A percentile compares a stretch with the other conserved stretches of the same genome.
Conservation (phyloP, 2,113 vertebrate genomes). For the Solenodon paradoxus region DNA sequence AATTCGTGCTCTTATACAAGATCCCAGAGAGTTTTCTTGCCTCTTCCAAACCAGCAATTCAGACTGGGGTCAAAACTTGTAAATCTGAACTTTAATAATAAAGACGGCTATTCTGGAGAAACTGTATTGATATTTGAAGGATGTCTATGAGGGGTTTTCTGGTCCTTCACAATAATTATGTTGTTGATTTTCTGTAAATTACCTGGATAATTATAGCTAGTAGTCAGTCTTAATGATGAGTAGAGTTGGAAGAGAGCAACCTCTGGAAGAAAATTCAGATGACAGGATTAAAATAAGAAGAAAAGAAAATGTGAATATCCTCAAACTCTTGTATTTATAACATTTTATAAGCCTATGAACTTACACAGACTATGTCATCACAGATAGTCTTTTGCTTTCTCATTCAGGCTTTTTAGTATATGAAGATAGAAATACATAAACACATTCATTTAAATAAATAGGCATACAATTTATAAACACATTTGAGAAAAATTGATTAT, state of each 20-base stretch:
- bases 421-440: neutral
- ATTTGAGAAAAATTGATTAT: neutral
- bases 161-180: neutral
- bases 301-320: neutral
- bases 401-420: neutral
- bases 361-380: neutral
- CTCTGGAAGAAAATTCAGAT: neutral
- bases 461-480: neutral
- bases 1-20: neutral
- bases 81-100: constrained; percentile 1
- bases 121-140: neutral
- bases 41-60: neutral
- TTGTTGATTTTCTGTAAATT: constrained; percentile 33
- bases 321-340: neutral
- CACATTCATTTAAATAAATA: neutral
- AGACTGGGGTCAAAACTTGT: neutral
- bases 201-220: neutral
- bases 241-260: neutral
- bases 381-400: neutral
- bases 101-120: neutral
- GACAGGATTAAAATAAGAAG: neutral
- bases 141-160: neutral
- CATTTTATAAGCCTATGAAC: neutral
- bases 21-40: neutral
- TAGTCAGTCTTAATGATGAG: neutral